Evolutionary conservation across 2,797 vertebrate species (phyloP), one percentile per base, ranked within the genome.

Genomic region (Catostomus latipinnis): DNA sequence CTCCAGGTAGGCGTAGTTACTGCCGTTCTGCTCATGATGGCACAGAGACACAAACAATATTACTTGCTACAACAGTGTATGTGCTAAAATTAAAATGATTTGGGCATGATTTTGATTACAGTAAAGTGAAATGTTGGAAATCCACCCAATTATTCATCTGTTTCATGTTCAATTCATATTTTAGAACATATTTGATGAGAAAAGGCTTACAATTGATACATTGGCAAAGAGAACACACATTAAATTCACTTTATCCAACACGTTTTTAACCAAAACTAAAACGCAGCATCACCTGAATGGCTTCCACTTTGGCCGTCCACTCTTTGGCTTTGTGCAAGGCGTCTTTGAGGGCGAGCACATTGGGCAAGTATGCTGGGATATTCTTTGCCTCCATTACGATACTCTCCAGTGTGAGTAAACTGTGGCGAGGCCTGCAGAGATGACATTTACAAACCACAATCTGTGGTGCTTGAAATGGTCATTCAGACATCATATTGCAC

Each of bases 321-420:
- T 99, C 98, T 89, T 96, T 96, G 76, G 98, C 98, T 84, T 96
- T 96, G 74, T 96, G 96, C 49, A 99, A 91, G 14, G 98, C 97
- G 77, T 99, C 97, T 88, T 96, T 93, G 60, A 99, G 93, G 13
- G 97, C 95, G 86, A 98, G 82, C 70, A 99, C 95, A 61, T 99
- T 99, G 43, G 98, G 98, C 9, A 99, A 91, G 87, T 96, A 98
- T 0, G 98, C 98, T 74, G 97, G 98, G 88, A 99, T 99, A 90
- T 96, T 98, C 89, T 95, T 95, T 1, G 98, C 97, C 91, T 99
- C 98, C 9, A 93, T 92, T 60, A 99, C 95, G 6, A 99, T 97
- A 92, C 93, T 94, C 90, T 99, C 98, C 88, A 99, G 93, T 57
- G 95, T 96, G 72, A 92, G 87, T 93, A 99, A 93, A 71, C 95